Percentiles rank a stretch among this genome's conserved stretches.
phyloP scores from a whole-genome alignment of 2,113 vertebrate genomes.

The Nematolebias whitei region DNA sequence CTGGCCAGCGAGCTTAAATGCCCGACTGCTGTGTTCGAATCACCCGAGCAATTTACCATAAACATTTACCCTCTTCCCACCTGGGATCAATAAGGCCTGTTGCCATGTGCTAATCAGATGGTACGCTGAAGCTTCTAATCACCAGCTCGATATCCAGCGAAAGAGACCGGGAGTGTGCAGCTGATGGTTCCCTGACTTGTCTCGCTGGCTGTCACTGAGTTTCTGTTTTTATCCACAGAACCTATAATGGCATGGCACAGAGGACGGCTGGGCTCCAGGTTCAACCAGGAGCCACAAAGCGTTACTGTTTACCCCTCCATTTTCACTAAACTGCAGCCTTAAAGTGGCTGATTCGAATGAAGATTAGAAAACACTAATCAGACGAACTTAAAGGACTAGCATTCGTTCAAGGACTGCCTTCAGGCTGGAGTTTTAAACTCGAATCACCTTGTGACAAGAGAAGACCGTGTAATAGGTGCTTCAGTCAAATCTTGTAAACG shows the following conservation, averaged over 20 bases:
- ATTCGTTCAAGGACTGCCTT: too few relatives aligned
- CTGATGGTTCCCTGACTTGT: slow-evolving; percentile 21
- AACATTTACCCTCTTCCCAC: slow-evolving; percentile 70
- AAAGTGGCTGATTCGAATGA: too few relatives aligned
- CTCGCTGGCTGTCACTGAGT: slow-evolving; percentile 23
- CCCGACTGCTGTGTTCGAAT: slow-evolving; percentile 53
- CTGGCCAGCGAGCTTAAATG: slow-evolving; percentile 23
- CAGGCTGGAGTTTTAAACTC: too few relatives aligned
- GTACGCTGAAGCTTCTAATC: slow-evolving; percentile 66
- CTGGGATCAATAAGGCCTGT: slow-evolving; percentile 74
- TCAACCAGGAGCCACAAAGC: slow-evolving; percentile 55
- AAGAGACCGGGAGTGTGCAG: slow-evolving; percentile 32
- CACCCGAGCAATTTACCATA: slow-evolving; percentile 44
- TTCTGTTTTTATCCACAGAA: slow-evolving; percentile 53
- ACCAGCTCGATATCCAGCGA: slow-evolving; percentile 57
- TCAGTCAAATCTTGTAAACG: too few relatives aligned
- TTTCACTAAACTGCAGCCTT: too few relatives aligned
- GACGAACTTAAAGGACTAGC: too few relatives aligned
- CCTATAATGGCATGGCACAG: slow-evolving; percentile 31
- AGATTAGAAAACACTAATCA: too few relatives aligned
- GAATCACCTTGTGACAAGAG: too few relatives aligned
- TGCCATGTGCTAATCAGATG: slow-evolving; percentile 72
- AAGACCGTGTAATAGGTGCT: too few relatives aligned
- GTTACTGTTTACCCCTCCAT: too few relatives aligned
- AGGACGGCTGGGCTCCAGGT: slow-evolving; percentile 11